Base-by-base conservation (phyloP, 2,113 vertebrate genomes). In the Oenanthe oenanthe region DNA sequence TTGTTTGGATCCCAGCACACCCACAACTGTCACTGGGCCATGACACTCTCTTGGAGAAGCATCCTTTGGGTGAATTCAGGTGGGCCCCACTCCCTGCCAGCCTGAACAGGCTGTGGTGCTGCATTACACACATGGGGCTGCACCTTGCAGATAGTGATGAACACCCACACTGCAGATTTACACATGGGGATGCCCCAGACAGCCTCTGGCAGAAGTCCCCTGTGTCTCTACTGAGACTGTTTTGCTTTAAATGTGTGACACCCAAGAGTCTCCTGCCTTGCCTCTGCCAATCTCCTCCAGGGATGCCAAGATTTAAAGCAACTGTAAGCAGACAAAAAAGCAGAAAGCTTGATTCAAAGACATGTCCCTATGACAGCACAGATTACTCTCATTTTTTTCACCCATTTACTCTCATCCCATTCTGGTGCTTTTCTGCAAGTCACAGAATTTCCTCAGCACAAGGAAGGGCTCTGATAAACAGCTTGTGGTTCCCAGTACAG, bases 51-150 rank as follows among this genome's bases (percentile, higher is more conserved):
- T 7, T 47, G 51, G 38, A 75, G 32, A 26, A 83, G 36, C 32
- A 3, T 14, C 4, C 42, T 45, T 17, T 9, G 28, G 14, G 25
- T 15, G 63, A 29, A n/a, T 4, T 72, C 74, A 47, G 56, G 14
- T 10, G 6, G 32, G 17, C 19, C 9, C 17, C 10, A 1, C 43
- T 74, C 66, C 68, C 42, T 77, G 65, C 38, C 63, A 62, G 82
- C 42, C 60, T 65, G 60, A 17, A 34, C 3, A 6, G 57, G 56
- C 74, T 51, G 75, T 8, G 45, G 19, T 1, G 20, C 5, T n/a
- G 32, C 54, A 0, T 31, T 12, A 11, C 38, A 32, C 10, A 3
- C 0, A 1, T 1, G 0, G 1, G 2, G n/a, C 40, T 31, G 63
- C 50, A 4, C n/a, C 47, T 20, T 12, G 3, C 24, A 51, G 21